A percentile compares a stretch with the other conserved stretches of the same genome.
Conservation (phyloP, 2,888 invertebrate genomes). For the Bhutanitis thaidina region DNA sequence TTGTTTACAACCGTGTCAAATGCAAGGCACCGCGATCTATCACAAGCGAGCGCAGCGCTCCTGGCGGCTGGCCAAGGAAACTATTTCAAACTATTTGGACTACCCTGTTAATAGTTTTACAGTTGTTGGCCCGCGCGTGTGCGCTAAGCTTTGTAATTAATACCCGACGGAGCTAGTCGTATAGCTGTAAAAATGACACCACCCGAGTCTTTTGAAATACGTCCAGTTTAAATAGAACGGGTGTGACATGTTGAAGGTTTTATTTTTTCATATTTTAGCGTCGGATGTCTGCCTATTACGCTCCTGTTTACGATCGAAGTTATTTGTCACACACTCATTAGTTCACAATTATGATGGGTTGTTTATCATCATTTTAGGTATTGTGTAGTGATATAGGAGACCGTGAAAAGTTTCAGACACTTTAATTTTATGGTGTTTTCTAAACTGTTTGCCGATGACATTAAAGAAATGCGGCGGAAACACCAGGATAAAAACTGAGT, state of each 20-base stretch:
- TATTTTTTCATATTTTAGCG: slow-evolving; percentile 25
- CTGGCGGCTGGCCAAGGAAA: slow-evolving; percentile 67
- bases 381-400: slow-evolving; percentile 1
- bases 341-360: slow-evolving; percentile 6
- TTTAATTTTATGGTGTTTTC: slow-evolving; percentile 3
- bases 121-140: slow-evolving; percentile 49
- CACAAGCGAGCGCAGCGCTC: slow-evolving; percentile 42
- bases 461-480: background rate
- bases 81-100: slow-evolving; percentile 66
- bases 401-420: slow-evolving; percentile 7
- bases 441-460: background rate
- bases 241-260: slow-evolving; percentile 30
- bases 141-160: slow-evolving; percentile 60
- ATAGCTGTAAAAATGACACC: slow-evolving; percentile 46
- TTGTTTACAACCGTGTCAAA: slow-evolving; percentile 69
- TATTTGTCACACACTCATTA: slow-evolving; percentile 15
- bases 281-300: slow-evolving; percentile 12
- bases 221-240: slow-evolving; percentile 34
- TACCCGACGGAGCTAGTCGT: slow-evolving; percentile 40
- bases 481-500: too few species aligned
- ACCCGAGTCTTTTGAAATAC: slow-evolving; percentile 36
- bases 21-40: slow-evolving; percentile 61
- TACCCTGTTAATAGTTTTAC: slow-evolving; percentile 68
- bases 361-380: slow-evolving; percentile 8
- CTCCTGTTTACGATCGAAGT: slow-evolving; percentile 13